Evolutionary conservation across 30 jellyfish, hydroid and myxozoan genomes (phyloP), one percentile per base, ranked within the genome.

Genomic region (Aurelia aurita): DNA sequence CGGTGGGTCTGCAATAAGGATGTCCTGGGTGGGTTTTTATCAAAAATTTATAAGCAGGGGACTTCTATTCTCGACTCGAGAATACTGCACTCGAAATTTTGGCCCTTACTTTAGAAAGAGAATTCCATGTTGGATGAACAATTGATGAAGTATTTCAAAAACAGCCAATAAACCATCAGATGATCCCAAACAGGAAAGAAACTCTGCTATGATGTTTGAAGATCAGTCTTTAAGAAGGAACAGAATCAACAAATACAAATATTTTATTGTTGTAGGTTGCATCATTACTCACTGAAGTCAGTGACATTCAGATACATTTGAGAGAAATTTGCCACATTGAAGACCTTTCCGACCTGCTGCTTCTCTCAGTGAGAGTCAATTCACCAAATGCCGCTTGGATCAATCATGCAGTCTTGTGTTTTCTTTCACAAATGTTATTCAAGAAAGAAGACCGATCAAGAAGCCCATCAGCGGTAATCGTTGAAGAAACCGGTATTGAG

Each of bases 361-460:
- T 51, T 21, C 74, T 79, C 14, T 59, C 82, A 0, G 25, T 65
- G 27, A 25, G 49, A 27, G 19, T 31, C 14, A 58, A 34, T 27
- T 46, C 75, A 0, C 23, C 19, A 5, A 35, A 46, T 39, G 72
- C 82, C 20, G 72, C 74, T 21, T 79, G 90, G 90, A 29, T 79
- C 28, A 65, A 79, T 23, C 90, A 64, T 39, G 90, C 90, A 19
- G 74, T 79, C 45, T 39, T 79, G 3, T 64, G 75, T 29, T 67
- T 79, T n/a, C 18, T 79, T 39, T 14, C 65, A 4, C 82, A 65
- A 65, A 27, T 44, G 0, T 49, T 79, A 23, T 25, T 14, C 12
- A 64, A 66, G 25, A 71, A 60, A 39, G 54, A 49, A 21, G 21
- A 72, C 7, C 23, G 11, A 34, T 21, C 63, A 39, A n/a, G 77